Evolutionary conservation across 1,140 invertebrate species (phyloP).

Genomic region (Drepana arcuata): DNA sequence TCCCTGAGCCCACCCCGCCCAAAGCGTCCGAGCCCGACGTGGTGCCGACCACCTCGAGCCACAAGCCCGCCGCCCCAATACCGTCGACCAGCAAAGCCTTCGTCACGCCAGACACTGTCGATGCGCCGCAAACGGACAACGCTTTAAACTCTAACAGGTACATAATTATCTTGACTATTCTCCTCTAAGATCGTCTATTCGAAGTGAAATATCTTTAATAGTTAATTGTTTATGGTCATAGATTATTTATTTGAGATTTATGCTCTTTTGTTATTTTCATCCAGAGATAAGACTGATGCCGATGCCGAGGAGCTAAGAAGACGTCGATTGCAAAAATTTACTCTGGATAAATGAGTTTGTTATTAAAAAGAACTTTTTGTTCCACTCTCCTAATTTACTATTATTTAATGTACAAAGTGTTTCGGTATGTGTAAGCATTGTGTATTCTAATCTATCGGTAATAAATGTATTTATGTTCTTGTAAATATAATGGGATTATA

Average conservation of each 20-base stretch:
- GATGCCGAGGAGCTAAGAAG: conserved; percentile 75
- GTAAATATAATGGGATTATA: conserved; percentile 68
- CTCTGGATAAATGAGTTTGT: conserved; percentile 58
- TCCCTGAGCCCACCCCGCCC: not conserved
- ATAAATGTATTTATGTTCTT: conserved; percentile 67
- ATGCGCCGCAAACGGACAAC: conserved; percentile 8
- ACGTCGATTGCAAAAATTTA: conserved; percentile 81
- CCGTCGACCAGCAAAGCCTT: conserved; percentile 32
- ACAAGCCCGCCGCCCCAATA: conserved; percentile 18
- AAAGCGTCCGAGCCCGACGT: conserved; percentile 35
- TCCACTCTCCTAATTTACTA: conserved; percentile 41
- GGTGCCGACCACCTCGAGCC: conserved; percentile 26
- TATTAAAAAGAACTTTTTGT: conserved; percentile 25
- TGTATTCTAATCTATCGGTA: conserved; percentile 62
- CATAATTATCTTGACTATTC: too few relatives aligned
- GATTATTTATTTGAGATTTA: not conserved
- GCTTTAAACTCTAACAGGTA: conserved; percentile 24
- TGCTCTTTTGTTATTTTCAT: conserved; percentile 12
- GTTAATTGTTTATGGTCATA: too few relatives aligned
- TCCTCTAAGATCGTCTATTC: too few relatives aligned
- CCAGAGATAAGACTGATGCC: conserved; percentile 44
- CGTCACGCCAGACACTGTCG: conserved; percentile 4
- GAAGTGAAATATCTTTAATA: too few relatives aligned
- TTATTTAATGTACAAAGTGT: conserved; percentile 64
- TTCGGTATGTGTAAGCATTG: conserved; percentile 57